Evolutionary conservation across 92 coral and sea anemone species (phyloP).

Genomic region (Epizoanthus stellaris): DNA sequence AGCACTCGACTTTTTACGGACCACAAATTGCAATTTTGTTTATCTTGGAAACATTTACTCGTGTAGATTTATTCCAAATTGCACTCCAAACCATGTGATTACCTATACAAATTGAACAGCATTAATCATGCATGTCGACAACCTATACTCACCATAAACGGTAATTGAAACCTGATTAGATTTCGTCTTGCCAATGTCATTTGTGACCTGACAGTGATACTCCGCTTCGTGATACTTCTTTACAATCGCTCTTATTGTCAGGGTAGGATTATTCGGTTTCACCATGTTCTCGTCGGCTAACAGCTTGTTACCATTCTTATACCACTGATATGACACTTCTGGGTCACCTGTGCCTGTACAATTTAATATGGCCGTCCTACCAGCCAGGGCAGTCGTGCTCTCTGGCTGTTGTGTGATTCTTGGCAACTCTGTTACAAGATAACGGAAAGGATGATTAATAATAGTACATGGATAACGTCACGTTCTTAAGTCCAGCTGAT

Average conservation of each 20-base stretch:
- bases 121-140: background rate
- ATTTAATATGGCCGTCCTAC: background rate
- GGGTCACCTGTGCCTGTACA: slow-evolving; percentile 38
- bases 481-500: too few relatives aligned
- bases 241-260: background rate
- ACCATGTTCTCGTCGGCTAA: slow-evolving; percentile 13
- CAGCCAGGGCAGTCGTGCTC: slow-evolving; percentile 4
- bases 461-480: too few relatives aligned
- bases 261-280: slow-evolving; percentile 6
- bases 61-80: background rate
- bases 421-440: background rate
- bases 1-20: too few relatives aligned
- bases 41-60: too few relatives aligned
- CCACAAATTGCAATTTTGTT: too few relatives aligned
- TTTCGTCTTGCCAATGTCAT: background rate
- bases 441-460: too few relatives aligned
- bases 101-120: too few relatives aligned
- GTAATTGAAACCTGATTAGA: slow-evolving; percentile 9
- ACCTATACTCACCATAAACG: slow-evolving; percentile 23
- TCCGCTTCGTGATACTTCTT: slow-evolving; percentile 14
- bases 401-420: slow-evolving; percentile 23
- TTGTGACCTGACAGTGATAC: background rate
- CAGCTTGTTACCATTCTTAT: slow-evolving; percentile 11
- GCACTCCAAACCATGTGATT: background rate
- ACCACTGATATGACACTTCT: slow-evolving; percentile 20